A percentile compares a stretch with the other conserved stretches of the same genome.
These are phyloP conservation scores for Atlantisia rogersi DNA, from an alignment of 2,113 vertebrate species.

Conservation along the genomic window DNA sequence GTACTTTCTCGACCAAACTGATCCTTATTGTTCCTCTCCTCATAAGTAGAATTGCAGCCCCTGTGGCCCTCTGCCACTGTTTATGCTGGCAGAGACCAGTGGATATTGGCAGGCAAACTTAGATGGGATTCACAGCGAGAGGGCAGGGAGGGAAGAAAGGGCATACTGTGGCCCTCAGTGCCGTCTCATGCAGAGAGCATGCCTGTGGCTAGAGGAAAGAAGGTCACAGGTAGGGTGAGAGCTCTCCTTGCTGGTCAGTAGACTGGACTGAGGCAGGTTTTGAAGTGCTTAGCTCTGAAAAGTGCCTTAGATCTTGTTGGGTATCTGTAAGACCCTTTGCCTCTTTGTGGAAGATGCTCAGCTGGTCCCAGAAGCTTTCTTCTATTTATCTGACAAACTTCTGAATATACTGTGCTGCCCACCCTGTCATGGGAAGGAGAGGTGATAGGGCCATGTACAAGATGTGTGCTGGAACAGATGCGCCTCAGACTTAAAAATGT, in stretches of 20 bases:
- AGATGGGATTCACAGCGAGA: slow-evolving; percentile 26
- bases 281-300: not conserved
- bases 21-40: slow-evolving; percentile 30
- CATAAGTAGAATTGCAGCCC: slow-evolving; percentile 34
- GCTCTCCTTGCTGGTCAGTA: not conserved
- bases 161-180: slow-evolving; percentile 5
- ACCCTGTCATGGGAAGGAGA: not conserved
- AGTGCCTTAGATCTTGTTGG: not conserved
- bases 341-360: not conserved
- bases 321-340: not conserved
- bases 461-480: not conserved
- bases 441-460: not conserved
- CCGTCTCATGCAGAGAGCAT: not conserved
- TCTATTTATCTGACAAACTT: not conserved
- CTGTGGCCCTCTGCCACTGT: slow-evolving; percentile 51
- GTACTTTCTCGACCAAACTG: slow-evolving; percentile 8
- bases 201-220: not conserved
- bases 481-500: not conserved
- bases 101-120: slow-evolving; percentile 47
- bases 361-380: not conserved
- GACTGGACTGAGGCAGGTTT: not conserved
- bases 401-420: not conserved
- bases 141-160: slow-evolving; percentile 49
- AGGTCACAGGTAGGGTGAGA: not conserved
- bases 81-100: slow-evolving; percentile 56